phyloP scores from a whole-genome alignment of 2,888 invertebrate species.

The Rapana venosa region DNA sequence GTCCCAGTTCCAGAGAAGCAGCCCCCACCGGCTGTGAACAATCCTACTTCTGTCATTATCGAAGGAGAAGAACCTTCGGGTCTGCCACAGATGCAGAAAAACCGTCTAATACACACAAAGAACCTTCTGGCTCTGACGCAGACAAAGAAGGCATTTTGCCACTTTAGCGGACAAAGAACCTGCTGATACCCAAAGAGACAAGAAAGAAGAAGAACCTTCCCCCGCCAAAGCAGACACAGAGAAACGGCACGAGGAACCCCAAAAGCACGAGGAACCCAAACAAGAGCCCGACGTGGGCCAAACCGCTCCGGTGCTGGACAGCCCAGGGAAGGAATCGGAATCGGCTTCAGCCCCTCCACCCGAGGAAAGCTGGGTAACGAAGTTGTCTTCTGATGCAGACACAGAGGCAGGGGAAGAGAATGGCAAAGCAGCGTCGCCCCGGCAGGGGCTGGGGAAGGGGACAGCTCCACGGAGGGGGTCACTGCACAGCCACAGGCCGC shows the following conservation, averaged over 20 bases:
- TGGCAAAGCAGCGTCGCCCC: not conserved
- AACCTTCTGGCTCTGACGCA: too few species aligned
- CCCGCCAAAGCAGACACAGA: too few species aligned
- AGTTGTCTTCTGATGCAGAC: slow-evolving; percentile 25
- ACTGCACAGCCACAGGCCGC: not conserved
- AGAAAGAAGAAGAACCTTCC: not conserved
- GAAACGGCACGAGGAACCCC: not conserved
- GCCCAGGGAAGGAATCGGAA: not conserved
- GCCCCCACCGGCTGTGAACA: not conserved
- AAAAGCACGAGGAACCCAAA: not conserved
- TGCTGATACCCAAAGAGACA: not conserved
- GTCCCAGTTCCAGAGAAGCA: not conserved
- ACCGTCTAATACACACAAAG: not conserved
- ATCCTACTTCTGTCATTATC: not conserved
- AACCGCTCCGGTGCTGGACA: not conserved
- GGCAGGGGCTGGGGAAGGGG: not conserved
- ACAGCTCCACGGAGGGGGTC: not conserved
- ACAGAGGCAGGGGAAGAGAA: not conserved
- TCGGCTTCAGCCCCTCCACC: not conserved
- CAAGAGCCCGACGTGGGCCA: not conserved
- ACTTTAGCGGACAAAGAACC: too few species aligned
- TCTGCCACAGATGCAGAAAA: not conserved
- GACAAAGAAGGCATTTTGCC: too few species aligned
- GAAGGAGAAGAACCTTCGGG: slow-evolving; percentile 25
- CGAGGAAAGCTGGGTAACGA: slow-evolving; percentile 3